Conservation (phyloP, 1,140 invertebrate species). For the Lycorma delicatula region DNA sequence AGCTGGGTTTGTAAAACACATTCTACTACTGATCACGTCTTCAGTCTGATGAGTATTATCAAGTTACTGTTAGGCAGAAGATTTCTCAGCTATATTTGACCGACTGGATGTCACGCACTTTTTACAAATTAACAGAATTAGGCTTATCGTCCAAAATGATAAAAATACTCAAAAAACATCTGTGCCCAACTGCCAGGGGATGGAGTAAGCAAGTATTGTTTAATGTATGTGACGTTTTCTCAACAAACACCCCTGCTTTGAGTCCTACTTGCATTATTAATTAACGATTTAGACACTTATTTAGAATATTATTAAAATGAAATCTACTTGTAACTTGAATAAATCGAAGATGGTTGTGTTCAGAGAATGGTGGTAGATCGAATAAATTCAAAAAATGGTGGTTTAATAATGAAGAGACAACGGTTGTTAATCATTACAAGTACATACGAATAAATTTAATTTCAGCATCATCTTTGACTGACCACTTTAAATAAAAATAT, state of each 20-base stretch:
- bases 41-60: slow-evolving; percentile 17
- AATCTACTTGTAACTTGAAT: background rate
- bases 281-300: slow-evolving; percentile 19
- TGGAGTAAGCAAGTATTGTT: background rate
- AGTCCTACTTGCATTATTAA: slow-evolving; percentile 22
- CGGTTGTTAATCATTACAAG: too few relatives aligned
- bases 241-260: slow-evolving; percentile 20
- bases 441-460: too few relatives aligned
- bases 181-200: too few relatives aligned
- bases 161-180: too few relatives aligned
- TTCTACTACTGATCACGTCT: slow-evolving; percentile 24
- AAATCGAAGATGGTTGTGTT: background rate
- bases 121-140: too few relatives aligned
- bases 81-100: too few relatives aligned
- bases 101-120: too few relatives aligned
- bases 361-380: background rate
- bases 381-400: background rate
- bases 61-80: too few relatives aligned
- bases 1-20: slow-evolving; percentile 26
- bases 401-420: background rate
- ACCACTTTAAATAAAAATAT: background rate
- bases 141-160: too few relatives aligned
- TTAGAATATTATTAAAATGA: background rate
- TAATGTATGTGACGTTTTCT: slow-evolving; percentile 10
- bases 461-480: background rate